These are phyloP conservation scores for Propithecus deckenii DNA, from an alignment of 2,797 vertebrate genomes.

Conservation along the genomic window DNA sequence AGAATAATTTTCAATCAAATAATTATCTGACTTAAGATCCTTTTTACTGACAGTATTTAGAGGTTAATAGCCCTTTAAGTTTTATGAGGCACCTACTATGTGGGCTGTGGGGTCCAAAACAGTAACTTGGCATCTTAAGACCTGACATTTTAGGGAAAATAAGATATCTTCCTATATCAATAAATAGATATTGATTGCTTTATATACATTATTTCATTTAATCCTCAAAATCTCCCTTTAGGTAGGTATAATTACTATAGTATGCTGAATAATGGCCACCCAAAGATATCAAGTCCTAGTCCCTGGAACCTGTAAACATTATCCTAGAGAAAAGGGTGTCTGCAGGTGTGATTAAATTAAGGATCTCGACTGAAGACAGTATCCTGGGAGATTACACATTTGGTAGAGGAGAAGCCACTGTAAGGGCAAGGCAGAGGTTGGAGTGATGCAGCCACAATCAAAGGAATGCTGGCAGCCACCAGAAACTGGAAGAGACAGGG, in stretches of 20 bases:
- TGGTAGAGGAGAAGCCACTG: not conserved
- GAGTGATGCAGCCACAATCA: not conserved
- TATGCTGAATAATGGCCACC: not conserved
- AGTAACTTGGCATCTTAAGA: conserved; percentile 25
- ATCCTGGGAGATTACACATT: not conserved
- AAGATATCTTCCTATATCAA: not conserved
- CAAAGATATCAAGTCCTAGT: not conserved
- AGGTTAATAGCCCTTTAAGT: not conserved
- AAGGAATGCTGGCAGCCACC: not conserved
- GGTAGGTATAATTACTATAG: not conserved
- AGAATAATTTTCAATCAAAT: conserved; percentile 19
- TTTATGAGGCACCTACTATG: not conserved
- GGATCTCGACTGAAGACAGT: not conserved
- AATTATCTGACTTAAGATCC: not conserved
- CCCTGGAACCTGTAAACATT: not conserved
- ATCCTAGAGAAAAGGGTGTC: not conserved
- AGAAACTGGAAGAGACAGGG: not conserved
- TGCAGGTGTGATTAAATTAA: not conserved
- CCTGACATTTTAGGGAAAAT: not conserved
- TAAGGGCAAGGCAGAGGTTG: not conserved
- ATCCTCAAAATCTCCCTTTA: not conserved
- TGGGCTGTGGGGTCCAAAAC: not conserved
- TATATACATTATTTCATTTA: not conserved
- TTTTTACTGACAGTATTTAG: not conserved
- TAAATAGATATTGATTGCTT: not conserved